Percentiles rank a stretch among this genome's conserved stretches.
Evolutionary conservation across 1,140 invertebrate genomes (phyloP).

Genomic region (Anthonomus grandis): DNA sequence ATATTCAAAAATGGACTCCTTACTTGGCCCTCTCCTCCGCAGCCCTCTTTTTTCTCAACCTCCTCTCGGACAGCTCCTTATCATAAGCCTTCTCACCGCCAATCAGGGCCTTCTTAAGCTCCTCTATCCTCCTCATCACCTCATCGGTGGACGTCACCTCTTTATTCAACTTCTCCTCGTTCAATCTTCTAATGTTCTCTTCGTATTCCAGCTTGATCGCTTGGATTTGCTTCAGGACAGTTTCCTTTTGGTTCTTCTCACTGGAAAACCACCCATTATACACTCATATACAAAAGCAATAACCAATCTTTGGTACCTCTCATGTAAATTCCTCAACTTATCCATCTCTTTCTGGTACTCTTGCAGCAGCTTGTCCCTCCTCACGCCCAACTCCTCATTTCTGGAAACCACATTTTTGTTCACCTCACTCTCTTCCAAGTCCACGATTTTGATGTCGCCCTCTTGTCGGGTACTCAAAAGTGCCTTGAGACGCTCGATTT

Average conservation of each 20-base stretch:
- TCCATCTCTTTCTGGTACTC: slow-evolving; percentile 52
- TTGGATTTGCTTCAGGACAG: slow-evolving; percentile 51
- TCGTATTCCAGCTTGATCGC: slow-evolving; percentile 50
- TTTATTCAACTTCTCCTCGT: slow-evolving; percentile 38
- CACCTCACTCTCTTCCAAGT: slow-evolving; percentile 23
- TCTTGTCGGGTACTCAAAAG: slow-evolving; percentile 56
- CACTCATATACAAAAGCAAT: background rate
- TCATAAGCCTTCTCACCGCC: slow-evolving; percentile 77
- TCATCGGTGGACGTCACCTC: slow-evolving; percentile 45
- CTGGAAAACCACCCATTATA: slow-evolving; percentile 5
- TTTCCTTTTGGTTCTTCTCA: slow-evolving; percentile 51
- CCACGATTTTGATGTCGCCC: slow-evolving; percentile 34
- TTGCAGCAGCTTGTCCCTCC: slow-evolving; percentile 41
- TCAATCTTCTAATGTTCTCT: slow-evolving; percentile 41
- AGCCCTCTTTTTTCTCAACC: slow-evolving; percentile 63
- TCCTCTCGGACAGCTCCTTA: slow-evolving; percentile 65
- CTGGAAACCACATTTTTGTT: slow-evolving; percentile 17
- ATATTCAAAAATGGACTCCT: background rate
- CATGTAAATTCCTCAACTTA: slow-evolving; percentile 50
- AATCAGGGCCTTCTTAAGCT: slow-evolving; percentile 71
- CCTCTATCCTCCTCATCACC: slow-evolving; percentile 51
- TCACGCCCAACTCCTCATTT: slow-evolving; percentile 41
- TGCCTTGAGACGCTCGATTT: slow-evolving; percentile 72
- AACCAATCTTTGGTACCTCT: slow-evolving; percentile 28
- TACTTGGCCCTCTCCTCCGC: slow-evolving; percentile 63